Conservation (phyloP, 2,888 invertebrate genomes). For the Monopis laevigella region DNA sequence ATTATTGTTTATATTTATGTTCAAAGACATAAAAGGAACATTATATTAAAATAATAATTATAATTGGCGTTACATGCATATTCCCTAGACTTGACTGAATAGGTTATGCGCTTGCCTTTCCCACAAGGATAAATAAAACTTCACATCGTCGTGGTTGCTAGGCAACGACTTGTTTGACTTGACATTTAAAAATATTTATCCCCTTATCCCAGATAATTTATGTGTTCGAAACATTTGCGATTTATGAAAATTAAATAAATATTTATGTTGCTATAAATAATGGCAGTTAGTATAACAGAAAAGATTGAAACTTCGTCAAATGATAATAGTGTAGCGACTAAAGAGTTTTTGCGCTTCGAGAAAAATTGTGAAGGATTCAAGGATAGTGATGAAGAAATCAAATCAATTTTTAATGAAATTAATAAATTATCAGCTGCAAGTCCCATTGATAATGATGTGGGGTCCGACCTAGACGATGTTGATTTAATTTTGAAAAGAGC, state of each 20-base stretch:
- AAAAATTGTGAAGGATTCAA: slow-evolving; percentile 48
- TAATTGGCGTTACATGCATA: too few relatives aligned
- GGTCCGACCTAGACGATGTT: slow-evolving; percentile 47
- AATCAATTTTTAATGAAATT: slow-evolving; percentile 75
- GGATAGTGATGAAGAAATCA: slow-evolving; percentile 69
- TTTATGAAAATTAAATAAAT: neutral
- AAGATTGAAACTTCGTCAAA: slow-evolving; percentile 27
- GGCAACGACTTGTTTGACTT: too few relatives aligned
- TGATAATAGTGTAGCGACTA: slow-evolving; percentile 48
- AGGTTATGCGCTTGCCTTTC: too few relatives aligned
- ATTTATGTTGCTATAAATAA: neutral
- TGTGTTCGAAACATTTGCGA: too few relatives aligned
- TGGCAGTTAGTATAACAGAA: neutral
- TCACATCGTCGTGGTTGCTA: too few relatives aligned
- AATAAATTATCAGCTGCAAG: slow-evolving; percentile 58
- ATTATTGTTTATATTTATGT: too few relatives aligned
- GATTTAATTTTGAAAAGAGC: slow-evolving; percentile 53
- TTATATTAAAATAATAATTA: too few relatives aligned
- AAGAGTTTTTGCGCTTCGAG: slow-evolving; percentile 51
- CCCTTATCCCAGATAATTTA: too few relatives aligned
- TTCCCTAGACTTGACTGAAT: too few relatives aligned
- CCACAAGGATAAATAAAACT: too few relatives aligned
- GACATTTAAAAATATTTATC: too few relatives aligned
- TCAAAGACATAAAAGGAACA: too few relatives aligned
- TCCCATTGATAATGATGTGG: slow-evolving; percentile 32